Evolutionary conservation across 2,888 invertebrate genomes (phyloP), one percentile per base, ranked within the genome.

Genomic region (Ormyrus labotus): DNA sequence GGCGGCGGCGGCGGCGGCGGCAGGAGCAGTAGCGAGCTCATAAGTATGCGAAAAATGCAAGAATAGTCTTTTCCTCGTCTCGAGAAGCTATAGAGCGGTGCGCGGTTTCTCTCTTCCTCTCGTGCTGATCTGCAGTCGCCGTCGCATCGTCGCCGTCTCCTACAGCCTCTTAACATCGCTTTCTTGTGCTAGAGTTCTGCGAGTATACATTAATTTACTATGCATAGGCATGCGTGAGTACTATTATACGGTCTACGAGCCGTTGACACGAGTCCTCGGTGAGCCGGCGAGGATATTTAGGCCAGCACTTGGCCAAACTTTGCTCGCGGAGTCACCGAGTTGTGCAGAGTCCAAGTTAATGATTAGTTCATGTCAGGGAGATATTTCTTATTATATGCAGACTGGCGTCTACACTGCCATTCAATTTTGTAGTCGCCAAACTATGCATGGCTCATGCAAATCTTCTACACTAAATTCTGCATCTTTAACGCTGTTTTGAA

Each of bases 1-100:
- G 0, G 50, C 70, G 13, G 34, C 13, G 53, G 50, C 53, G 53
- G 67, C 67, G 51, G 51, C 19, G 5, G 50, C 53, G 45, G 48
- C 61, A 60, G 70, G 51, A 58, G 67, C 51, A 73, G 78, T 69
- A 74, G 69, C 71, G 47, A 72, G 63, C 80, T 77, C 75, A 71
- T 77, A 61, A 77, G 72, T 81, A 77, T 72, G 72, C 67, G 68
- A 81, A 77, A 81, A 76, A 81, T 81, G 80, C 76, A 55, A 68
- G 76, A 77, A 76, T 72, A 63, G 57, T 64, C 72, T 73, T 76
- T 77, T 77, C 72, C 72, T 68, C 68, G 71, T 81, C 72, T 68
- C 55, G 63, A 67, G 13, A 13, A 70, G 68, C 51, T 68, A 60
- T 67, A 63, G 9, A 68, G 63, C 58, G n/a, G 34, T 13, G 48